Conservation (phyloP, 2,888 invertebrate species). For the Cryptocephalus primarius region DNA sequence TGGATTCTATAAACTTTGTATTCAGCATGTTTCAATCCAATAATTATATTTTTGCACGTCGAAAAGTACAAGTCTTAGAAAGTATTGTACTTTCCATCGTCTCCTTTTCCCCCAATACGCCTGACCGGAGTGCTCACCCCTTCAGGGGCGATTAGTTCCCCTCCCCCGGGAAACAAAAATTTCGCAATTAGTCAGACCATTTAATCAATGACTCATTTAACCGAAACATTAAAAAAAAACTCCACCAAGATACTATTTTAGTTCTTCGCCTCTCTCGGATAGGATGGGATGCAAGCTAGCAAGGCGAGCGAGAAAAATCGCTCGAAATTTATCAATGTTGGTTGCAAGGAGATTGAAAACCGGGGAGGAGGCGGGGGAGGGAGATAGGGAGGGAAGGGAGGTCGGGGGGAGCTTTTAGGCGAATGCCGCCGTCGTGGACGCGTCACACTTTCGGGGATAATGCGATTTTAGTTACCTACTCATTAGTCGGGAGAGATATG, state of each 20-base stretch:
- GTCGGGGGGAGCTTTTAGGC: no score
- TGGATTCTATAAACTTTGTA: no score
- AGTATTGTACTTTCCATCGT: no score
- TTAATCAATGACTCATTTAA: constrained; percentile 29
- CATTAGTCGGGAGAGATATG: constrained; percentile 26
- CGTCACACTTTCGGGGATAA: constrained; percentile 23
- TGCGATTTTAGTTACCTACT: constrained; percentile 37
- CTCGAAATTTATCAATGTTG: constrained; percentile 42
- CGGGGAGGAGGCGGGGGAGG: constrained; percentile 27
- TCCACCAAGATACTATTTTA: constrained; percentile 22
- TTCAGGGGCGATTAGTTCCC: no score
- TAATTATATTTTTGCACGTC: no score
- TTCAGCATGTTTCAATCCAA: no score
- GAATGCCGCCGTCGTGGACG: not conserved
- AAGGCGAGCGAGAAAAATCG: constrained; percentile 44
- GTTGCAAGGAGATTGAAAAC: constrained; percentile 36
- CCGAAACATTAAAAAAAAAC: constrained; percentile 18
- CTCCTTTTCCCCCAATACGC: no score
- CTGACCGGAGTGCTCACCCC: no score
- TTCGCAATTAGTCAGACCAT: constrained; percentile 26
- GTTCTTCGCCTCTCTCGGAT: constrained; percentile 24
- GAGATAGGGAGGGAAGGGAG: constrained; percentile 12
- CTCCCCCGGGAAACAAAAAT: no score
- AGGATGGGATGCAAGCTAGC: constrained; percentile 26
- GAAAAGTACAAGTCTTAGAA: no score